Percentiles rank a stretch among this genome's conserved stretches.
phyloP scores from a whole-genome alignment of 2,888 invertebrate species.

The Noctua janthe region DNA sequence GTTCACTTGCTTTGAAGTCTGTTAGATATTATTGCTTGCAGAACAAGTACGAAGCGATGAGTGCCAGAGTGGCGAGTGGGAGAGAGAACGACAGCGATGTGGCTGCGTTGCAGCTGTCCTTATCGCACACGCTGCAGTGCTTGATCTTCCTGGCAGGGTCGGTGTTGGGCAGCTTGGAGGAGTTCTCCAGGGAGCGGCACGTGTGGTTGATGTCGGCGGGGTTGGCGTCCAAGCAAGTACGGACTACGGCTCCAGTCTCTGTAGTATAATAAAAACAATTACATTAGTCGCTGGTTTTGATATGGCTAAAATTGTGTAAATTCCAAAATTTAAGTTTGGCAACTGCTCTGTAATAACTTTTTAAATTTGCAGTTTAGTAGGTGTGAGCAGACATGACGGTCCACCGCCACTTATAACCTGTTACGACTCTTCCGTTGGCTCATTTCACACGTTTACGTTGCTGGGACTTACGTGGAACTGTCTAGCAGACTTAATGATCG shows the following conservation, averaged over 20 bases:
- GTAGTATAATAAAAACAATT: conserved; percentile 59
- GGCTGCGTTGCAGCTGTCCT: conserved; percentile 89
- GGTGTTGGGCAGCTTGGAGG: conserved; percentile 65
- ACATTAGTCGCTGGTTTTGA: background rate
- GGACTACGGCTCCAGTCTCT: conserved; percentile 81
- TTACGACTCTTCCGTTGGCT: background rate
- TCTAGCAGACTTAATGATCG: background rate
- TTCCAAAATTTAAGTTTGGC: background rate
- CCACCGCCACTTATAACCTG: background rate
- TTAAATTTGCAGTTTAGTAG: background rate
- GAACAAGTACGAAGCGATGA: conserved; percentile 79
- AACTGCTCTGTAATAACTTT: background rate
- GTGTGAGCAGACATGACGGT: background rate
- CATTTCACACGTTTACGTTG: background rate
- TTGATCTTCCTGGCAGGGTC: conserved; percentile 74
- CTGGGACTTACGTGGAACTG: background rate
- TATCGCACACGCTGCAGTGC: conserved; percentile 86
- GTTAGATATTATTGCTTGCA: conserved; percentile 81
- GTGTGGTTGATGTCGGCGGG: conserved; percentile 79
- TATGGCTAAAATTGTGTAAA: background rate
- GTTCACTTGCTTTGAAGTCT: conserved; percentile 65
- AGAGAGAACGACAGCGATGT: conserved; percentile 80
- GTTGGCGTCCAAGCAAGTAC: conserved; percentile 84
- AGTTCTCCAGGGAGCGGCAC: conserved; percentile 75
- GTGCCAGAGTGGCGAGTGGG: conserved; percentile 79